These are phyloP conservation scores for Drosophila kurseongensis DNA, from an alignment of 1,140 invertebrate genomes.

Conservation along the genomic window DNA sequence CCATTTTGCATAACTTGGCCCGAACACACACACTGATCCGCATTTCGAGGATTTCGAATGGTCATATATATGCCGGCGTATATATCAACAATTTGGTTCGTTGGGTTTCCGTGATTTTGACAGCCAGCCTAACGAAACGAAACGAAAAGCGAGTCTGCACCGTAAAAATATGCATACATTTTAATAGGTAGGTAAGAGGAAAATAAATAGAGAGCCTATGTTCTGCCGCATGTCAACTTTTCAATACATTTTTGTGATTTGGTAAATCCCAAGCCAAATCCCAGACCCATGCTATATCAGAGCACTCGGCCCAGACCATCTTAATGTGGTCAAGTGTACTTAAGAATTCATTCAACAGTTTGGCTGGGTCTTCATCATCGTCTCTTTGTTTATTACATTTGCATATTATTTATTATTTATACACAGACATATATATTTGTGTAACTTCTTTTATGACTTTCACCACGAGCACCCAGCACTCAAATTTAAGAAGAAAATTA, in stretches of 20 bases:
- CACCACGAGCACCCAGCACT: conserved; percentile 35
- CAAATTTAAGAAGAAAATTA: conserved; percentile 10
- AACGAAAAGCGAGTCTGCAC: conserved; percentile 26
- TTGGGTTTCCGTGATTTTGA: conserved; percentile 77
- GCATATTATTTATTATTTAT: conserved; percentile 83
- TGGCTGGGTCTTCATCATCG: conserved; percentile 42
- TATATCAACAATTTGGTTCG: conserved; percentile 78
- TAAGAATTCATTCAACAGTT: conserved; percentile 64
- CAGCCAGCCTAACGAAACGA: conserved; percentile 60
- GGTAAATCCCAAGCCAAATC: conserved; percentile 3
- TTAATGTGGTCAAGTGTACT: conserved; percentile 72
- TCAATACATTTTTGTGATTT: conserved; percentile 18
- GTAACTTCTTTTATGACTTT: conserved; percentile 72
- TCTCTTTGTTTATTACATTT: conserved; percentile 81
- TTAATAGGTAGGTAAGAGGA: conserved; percentile 32
- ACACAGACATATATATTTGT: conserved; percentile 56
- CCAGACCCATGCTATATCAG: neutral
- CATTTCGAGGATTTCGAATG: conserved; percentile 27
- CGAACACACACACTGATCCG: conserved; percentile 36
- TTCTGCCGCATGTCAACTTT: conserved; percentile 41
- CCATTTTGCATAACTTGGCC: conserved; percentile 75
- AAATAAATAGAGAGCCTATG: conserved; percentile 43
- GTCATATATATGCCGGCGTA: conserved; percentile 40
- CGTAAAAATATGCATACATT: conserved; percentile 44
- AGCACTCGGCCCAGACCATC: conserved; percentile 12